Evolutionary conservation across 2,888 invertebrate species (phyloP).

Genomic region (Leuctra nigra): DNA sequence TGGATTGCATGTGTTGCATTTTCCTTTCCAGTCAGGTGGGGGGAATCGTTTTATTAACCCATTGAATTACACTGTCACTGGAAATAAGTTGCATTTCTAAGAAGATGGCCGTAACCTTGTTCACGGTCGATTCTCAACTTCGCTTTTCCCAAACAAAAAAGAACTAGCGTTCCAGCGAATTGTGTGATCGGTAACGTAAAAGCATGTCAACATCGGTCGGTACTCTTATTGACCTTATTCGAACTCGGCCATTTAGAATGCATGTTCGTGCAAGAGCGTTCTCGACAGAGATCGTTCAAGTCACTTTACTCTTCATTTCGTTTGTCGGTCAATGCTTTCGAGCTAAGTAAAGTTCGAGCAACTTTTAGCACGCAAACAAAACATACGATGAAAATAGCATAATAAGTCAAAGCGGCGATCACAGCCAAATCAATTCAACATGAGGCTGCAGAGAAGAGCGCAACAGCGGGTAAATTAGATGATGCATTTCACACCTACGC

Average conservation of each 20-base stretch:
- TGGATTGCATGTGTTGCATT: no score
- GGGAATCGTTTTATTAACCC: no score
- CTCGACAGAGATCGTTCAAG: neutral
- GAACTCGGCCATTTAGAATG: neutral
- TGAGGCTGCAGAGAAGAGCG: neutral
- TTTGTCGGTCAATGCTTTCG: constrained; percentile 10
- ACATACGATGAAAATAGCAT: no score
- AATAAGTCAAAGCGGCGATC: no score
- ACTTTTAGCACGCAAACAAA: neutral
- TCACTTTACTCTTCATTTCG: constrained; percentile 13
- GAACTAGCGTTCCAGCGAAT: no score
- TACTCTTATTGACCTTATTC: neutral
- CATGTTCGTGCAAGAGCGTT: constrained; percentile 2
- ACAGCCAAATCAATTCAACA: no score
- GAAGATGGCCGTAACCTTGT: constrained; percentile 1
- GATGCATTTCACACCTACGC: no score
- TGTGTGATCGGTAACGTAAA: neutral
- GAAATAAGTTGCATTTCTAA: neutral
- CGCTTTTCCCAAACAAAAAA: no score
- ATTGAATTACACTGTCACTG: no score
- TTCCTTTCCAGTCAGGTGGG: no score
- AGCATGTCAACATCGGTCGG: neutral
- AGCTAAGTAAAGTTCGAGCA: constrained; percentile 4
- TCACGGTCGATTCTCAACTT: constrained; percentile 4
- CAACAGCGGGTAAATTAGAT: neutral